These are phyloP conservation scores for Mormyrus iriodes DNA, from an alignment of 2,113 vertebrate species.

Conservation along the genomic window DNA sequence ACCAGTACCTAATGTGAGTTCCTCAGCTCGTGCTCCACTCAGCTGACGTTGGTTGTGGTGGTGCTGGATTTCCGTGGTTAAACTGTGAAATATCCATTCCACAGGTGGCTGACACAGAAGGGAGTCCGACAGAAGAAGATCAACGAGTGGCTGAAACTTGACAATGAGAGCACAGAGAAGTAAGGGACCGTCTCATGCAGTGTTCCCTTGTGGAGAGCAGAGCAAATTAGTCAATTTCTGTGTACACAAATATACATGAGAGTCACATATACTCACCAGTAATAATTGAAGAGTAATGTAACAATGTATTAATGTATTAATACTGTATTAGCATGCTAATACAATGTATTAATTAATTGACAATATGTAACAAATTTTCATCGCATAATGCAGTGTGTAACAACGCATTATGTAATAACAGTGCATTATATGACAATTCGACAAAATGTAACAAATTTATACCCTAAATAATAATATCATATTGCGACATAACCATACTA, in stretches of 20 bases:
- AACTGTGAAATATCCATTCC: conserved; percentile 26
- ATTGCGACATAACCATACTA: neutral
- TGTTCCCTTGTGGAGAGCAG: neutral
- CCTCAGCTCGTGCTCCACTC: no score
- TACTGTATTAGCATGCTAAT: neutral
- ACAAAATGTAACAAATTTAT: neutral
- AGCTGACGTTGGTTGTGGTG: neutral
- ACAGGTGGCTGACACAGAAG: conserved; percentile 97
- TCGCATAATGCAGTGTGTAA: neutral
- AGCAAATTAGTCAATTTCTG: neutral
- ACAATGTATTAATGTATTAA: neutral
- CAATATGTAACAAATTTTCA: neutral
- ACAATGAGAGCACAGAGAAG: conserved; percentile 93
- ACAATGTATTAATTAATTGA: no score
- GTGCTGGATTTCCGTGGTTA: neutral
- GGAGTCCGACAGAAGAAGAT: conserved; percentile 94
- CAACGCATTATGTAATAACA: neutral
- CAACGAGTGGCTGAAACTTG: conserved; percentile 91
- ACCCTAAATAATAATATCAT: neutral
- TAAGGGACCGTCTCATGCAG: conserved; percentile 57
- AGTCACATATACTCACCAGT: neutral
- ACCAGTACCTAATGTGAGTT: conserved; percentile 94
- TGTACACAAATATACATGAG: neutral
- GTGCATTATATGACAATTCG: neutral
- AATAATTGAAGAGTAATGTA: neutral